phyloP scores from a whole-genome alignment of 2,113 vertebrate genomes.

The Eclectus roratus region DNA sequence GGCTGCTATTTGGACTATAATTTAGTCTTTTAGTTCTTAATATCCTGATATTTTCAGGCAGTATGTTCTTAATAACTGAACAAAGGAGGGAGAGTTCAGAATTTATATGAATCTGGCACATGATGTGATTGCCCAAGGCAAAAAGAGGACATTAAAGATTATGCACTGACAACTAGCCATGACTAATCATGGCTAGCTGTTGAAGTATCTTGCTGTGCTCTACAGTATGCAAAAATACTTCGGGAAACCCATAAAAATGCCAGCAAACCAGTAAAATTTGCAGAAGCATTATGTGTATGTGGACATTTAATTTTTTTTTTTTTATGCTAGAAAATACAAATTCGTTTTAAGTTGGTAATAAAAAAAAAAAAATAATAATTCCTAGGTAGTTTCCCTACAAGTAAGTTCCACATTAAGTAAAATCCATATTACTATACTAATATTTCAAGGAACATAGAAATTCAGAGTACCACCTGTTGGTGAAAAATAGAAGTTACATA shows the following conservation, averaged over 20 bases:
- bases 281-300: background rate
- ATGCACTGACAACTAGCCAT: background rate
- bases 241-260: background rate
- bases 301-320: background rate
- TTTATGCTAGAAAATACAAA: background rate
- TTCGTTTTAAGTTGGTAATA: background rate
- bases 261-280: background rate
- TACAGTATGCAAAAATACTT: background rate
- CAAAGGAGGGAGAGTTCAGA: background rate
- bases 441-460: slow-evolving; percentile 9
- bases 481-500: background rate
- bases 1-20: background rate
- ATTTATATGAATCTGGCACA: background rate
- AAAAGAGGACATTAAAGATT: background rate
- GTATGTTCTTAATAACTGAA: background rate
- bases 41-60: background rate
- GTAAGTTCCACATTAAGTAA: background rate
- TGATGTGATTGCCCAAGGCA: background rate
- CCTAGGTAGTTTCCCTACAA: background rate
- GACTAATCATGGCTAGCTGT: background rate
- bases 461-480: slow-evolving; percentile 6
- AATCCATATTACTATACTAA: background rate
- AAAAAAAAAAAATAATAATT: background rate
- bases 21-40: background rate
- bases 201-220: background rate